Conservation (phyloP, 92 coral and sea anemone genomes). For the Palythoa grandiflora region DNA sequence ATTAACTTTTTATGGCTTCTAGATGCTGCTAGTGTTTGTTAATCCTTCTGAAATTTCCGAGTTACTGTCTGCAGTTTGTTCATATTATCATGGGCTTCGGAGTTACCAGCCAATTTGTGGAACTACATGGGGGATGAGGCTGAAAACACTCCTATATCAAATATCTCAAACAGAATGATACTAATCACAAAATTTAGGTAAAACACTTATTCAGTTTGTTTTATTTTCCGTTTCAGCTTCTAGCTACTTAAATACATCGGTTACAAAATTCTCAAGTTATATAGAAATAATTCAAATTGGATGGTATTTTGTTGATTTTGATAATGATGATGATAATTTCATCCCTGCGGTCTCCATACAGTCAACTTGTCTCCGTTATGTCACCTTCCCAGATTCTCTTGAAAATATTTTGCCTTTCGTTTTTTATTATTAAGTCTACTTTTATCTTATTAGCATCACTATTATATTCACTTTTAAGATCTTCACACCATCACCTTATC, state of each 20-base stretch:
- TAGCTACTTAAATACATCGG: background rate
- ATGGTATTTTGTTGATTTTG: no score
- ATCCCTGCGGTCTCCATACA: no score
- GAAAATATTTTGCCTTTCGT: no score
- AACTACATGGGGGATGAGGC: no score
- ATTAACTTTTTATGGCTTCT: constrained; percentile 29
- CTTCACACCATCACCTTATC: no score
- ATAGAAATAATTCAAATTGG: background rate
- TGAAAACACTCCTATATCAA: background rate
- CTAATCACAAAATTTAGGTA: background rate
- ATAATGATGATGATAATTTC: no score
- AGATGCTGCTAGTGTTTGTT: constrained; percentile 18
- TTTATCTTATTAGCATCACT: no score
- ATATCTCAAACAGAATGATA: background rate
- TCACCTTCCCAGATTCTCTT: no score
- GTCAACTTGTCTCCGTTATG: no score
- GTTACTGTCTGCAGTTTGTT: background rate
- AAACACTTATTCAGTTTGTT: background rate
- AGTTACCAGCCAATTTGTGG: constrained; percentile 4
- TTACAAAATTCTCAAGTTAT: background rate
- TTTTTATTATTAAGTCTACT: no score
- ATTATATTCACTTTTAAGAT: no score
- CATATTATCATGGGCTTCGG: constrained; percentile 1
- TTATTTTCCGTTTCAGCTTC: background rate
- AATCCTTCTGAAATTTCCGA: background rate